Conservation (phyloP, 1,140 invertebrate species). For the Aricia agestis region DNA sequence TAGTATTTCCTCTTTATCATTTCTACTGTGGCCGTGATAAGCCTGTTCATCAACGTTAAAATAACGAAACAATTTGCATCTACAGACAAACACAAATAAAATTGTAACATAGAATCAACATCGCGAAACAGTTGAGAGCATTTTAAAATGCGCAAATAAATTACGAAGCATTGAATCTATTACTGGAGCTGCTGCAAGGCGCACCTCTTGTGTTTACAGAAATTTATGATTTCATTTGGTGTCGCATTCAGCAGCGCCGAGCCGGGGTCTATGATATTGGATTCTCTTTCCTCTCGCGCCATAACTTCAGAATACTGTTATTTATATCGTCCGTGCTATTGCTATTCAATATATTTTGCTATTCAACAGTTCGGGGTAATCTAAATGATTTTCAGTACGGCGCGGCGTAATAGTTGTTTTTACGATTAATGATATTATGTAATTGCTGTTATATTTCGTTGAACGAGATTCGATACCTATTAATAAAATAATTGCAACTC, state of each 20-base stretch:
- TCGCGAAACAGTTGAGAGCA: neutral
- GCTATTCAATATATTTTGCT: neutral
- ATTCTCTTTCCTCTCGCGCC: conserved; percentile 40
- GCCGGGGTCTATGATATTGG: conserved; percentile 53
- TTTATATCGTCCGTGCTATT: neutral
- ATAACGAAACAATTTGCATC: neutral
- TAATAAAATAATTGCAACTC: neutral
- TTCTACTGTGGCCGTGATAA: too few species aligned
- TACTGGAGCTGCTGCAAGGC: conserved; percentile 4
- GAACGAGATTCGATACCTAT: too few species aligned
- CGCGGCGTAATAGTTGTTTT: too few species aligned
- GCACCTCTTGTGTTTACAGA: conserved; percentile 43
- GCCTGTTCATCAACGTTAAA: too few species aligned
- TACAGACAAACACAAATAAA: neutral
- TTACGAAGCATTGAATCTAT: conserved; percentile 19
- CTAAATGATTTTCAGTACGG: neutral
- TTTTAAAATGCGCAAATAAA: conserved; percentile 15
- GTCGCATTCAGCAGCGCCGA: conserved; percentile 63
- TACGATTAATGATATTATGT: too few species aligned
- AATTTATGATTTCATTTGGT: conserved; percentile 72
- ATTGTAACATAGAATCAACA: too few species aligned
- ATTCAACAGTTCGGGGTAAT: neutral
- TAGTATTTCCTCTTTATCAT: too few species aligned
- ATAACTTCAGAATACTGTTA: conserved; percentile 24
- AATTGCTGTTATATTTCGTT: too few species aligned